Evolutionary conservation across 2,113 vertebrate species (phyloP).

Genomic region (Macrotis lagotis): DNA sequence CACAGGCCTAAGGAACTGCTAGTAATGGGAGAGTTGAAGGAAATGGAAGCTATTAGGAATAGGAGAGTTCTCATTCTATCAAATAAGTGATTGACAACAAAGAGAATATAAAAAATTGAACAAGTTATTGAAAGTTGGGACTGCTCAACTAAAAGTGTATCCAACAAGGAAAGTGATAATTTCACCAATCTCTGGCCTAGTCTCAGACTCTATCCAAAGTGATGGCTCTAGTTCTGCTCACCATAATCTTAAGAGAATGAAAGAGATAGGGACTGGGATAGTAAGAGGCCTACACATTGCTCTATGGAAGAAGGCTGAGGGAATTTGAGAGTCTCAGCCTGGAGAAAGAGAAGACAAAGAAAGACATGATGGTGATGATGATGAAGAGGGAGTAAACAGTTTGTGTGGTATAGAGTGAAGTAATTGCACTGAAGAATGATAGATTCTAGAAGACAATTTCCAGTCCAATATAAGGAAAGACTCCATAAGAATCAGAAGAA

Average conservation of each 20-base stretch:
- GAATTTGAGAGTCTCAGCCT: not conserved
- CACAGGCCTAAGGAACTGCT: not conserved
- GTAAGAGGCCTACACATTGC: not conserved
- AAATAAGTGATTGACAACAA: slow-evolving; percentile 5
- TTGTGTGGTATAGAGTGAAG: not conserved
- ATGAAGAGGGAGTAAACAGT: not conserved
- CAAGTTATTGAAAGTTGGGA: not conserved
- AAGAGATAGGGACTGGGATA: not conserved
- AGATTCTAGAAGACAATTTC: not conserved
- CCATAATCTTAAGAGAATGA: not conserved
- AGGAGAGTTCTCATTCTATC: not conserved
- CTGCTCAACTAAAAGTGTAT: not conserved
- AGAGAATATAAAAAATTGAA: not conserved
- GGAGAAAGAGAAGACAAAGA: not conserved
- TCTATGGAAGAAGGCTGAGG: not conserved
- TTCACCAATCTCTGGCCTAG: not conserved
- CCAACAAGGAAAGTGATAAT: not conserved
- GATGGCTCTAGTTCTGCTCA: not conserved
- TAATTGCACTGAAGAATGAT: not conserved
- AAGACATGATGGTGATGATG: not conserved
- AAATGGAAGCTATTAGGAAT: too few species aligned
- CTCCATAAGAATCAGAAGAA: not conserved
- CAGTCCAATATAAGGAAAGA: not conserved
- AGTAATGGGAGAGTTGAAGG: not conserved
- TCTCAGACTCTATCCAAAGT: not conserved